phyloP scores from a whole-genome alignment of 2,113 vertebrate genomes.

The Pavo muticus region DNA sequence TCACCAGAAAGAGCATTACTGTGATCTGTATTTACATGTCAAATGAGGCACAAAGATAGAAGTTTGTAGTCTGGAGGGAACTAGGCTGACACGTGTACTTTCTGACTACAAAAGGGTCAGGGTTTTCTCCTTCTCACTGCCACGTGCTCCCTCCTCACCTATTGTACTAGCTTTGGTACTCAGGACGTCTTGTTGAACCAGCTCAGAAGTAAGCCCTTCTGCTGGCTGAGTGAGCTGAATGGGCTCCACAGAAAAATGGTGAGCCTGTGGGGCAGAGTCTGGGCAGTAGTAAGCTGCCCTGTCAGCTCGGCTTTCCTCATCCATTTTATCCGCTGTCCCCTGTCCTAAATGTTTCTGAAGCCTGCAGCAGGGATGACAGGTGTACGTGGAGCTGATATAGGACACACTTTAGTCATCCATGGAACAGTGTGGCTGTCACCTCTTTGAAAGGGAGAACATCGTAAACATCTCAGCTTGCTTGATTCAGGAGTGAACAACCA shows the following conservation, averaged over 20 bases:
- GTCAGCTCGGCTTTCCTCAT: neutral
- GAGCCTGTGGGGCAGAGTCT: neutral
- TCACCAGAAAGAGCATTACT: neutral
- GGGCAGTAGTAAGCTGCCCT: rapidly evolving
- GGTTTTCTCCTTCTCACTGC: neutral
- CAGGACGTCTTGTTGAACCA: neutral
- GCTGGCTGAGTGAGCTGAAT: neutral
- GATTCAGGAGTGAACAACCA: neutral
- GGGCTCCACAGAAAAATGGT: neutral
- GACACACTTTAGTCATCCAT: neutral
- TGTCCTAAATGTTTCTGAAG: neutral
- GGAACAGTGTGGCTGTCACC: neutral
- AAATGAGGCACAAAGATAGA: neutral
- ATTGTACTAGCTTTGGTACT: neutral
- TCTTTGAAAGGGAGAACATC: neutral
- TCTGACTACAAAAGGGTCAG: neutral
- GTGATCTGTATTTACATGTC: neutral
- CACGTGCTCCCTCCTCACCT: neutral
- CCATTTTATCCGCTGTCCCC: neutral
- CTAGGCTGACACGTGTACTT: neutral
- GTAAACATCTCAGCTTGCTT: neutral
- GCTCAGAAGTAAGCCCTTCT: neutral
- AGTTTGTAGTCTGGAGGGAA: neutral
- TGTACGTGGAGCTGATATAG: neutral
- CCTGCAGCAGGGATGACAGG: neutral